phyloP scores from a whole-genome alignment of 1,140 invertebrate genomes.

The Macrobrachium rosenbergii region DNA sequence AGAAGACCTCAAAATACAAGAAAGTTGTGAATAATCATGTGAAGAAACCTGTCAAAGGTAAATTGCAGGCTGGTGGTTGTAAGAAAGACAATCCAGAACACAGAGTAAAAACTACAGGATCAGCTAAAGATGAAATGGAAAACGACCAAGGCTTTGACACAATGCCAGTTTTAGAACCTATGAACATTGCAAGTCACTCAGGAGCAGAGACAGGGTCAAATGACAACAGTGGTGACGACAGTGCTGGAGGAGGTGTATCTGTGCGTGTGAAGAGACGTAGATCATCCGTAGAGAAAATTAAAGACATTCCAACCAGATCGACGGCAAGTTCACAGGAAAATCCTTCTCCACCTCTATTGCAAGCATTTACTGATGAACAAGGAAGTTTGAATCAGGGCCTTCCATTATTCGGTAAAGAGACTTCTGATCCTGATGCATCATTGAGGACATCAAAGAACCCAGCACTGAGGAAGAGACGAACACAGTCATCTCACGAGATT shows the following conservation, averaged over 20 bases:
- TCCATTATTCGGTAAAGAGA: neutral
- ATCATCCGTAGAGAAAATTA: constrained; percentile 39
- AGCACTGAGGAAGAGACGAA: neutral
- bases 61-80: neutral
- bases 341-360: neutral
- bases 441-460: neutral
- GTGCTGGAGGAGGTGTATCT: constrained; percentile 21
- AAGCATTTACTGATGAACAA: constrained; percentile 1
- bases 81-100: neutral
- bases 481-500: constrained; percentile 1
- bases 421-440: neutral
- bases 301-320: constrained; percentile 36
- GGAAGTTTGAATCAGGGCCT: neutral
- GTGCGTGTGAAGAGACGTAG: neutral
- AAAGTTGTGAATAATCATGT: neutral
- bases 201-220: neutral
- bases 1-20: neutral
- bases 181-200: neutral
- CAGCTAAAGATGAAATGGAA: neutral
- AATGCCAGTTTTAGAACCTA: constrained; percentile 45
- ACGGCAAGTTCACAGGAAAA: neutral
- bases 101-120: neutral
- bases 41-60: no score
- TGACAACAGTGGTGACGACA: neutral
- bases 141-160: constrained; percentile 1